phyloP scores from a whole-genome alignment of 2,888 invertebrate genomes.

The Digitonthophagus gazella region DNA sequence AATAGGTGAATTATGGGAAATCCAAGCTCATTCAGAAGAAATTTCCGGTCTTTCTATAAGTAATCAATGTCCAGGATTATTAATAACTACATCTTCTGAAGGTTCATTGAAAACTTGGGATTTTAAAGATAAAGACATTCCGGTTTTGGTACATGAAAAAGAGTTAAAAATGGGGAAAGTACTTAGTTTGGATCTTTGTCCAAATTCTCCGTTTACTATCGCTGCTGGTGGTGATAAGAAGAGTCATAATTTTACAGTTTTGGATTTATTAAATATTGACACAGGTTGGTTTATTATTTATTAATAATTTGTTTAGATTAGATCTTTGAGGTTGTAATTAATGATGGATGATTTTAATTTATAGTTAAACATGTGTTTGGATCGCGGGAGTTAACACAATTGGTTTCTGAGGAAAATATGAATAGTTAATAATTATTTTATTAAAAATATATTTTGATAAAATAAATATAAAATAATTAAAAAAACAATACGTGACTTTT shows the following conservation, averaged over 20 bases:
- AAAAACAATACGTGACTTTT: no score
- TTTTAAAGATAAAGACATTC: constrained; percentile 40
- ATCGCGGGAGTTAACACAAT: constrained; percentile 47
- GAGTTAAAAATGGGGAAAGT: constrained; percentile 68
- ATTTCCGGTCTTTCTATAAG: constrained; percentile 80
- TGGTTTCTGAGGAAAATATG: constrained; percentile 34
- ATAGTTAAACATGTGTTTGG: constrained; percentile 56
- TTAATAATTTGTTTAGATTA: not conserved
- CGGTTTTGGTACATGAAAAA: constrained; percentile 52
- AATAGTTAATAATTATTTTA: constrained; percentile 7
- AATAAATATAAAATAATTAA: no score
- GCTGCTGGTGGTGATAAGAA: constrained; percentile 85
- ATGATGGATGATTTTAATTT: constrained; percentile 32
- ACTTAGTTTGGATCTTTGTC: constrained; percentile 72
- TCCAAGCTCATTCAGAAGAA: constrained; percentile 70
- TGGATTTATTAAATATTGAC: constrained; percentile 60
- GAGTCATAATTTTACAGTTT: constrained; percentile 68
- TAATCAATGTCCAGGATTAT: constrained; percentile 67
- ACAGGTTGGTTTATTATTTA: constrained; percentile 52
- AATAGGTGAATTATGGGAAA: constrained; percentile 44
- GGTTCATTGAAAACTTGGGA: constrained; percentile 88
- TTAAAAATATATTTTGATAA: not conserved
- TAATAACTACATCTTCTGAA: constrained; percentile 79
- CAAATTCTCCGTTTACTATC: constrained; percentile 79
- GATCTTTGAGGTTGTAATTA: not conserved